phyloP scores from a whole-genome alignment of 2,797 vertebrate species.

The Anguilla obscura region DNA sequence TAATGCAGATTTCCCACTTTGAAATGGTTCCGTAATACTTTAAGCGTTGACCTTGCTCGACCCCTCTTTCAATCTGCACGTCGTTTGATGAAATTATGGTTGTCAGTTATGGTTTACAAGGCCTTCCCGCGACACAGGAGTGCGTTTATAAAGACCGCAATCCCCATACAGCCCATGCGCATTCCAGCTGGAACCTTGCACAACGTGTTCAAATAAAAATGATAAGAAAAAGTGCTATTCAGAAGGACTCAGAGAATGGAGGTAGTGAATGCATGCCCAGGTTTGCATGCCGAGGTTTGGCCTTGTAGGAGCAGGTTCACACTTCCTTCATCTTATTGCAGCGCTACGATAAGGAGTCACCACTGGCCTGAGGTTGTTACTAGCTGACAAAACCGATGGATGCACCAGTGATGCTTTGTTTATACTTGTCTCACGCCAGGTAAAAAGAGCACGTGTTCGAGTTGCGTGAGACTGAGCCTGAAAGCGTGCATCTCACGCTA shows the following conservation, averaged over 20 bases:
- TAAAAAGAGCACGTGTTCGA: too few species aligned
- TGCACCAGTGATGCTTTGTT: too few species aligned
- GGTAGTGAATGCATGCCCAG: neutral
- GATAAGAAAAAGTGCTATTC: neutral
- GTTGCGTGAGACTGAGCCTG: too few species aligned
- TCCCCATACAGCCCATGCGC: neutral
- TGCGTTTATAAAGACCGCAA: too few species aligned
- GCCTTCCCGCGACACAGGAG: neutral
- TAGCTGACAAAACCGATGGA: neutral
- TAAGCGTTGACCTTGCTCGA: conserved; percentile 22
- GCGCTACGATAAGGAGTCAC: neutral
- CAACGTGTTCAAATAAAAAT: neutral
- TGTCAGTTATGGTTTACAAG: conserved; percentile 32
- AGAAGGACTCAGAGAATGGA: neutral
- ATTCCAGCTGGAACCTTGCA: neutral
- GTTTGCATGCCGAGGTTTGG: neutral
- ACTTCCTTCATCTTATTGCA: neutral
- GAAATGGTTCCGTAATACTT: conserved; percentile 39
- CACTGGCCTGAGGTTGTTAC: neutral
- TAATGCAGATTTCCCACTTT: conserved; percentile 40
- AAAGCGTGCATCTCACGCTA: too few species aligned
- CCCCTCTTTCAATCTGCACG: conserved; percentile 31
- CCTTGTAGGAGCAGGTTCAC: neutral
- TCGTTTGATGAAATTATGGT: conserved; percentile 43
- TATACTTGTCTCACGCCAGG: too few species aligned